Evolutionary conservation across 2,888 invertebrate species (phyloP), one percentile per base, ranked within the genome.

Genomic region (Tipula unca): DNA sequence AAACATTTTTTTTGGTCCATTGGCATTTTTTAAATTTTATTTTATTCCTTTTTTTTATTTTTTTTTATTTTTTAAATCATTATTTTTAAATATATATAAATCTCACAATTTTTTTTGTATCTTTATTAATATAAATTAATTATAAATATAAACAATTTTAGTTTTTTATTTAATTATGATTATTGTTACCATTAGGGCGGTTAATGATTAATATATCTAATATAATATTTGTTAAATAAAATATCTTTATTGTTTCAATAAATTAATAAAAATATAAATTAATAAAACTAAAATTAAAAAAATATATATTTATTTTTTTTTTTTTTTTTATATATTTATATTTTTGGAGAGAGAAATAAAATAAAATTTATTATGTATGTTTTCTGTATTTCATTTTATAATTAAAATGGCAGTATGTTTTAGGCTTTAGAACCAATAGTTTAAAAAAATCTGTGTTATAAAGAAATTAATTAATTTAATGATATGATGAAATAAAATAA

Each of bases 181-280:
- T 69, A 85, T 85, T 86, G 85, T 86, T 86, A 86, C 86, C 86
- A 85, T 86, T 42, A 86, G 86, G 86, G 86, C 86, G 85, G 86
- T 86, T 82, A 48, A 39, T 39, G 6, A 6, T 32, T 32, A 39
- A 39, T 48, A n/a, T 48, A 48, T 48, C n/a, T 48, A 48, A n/a
- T 39, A 48, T 48, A 48, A 48, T 48, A n/a, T 48, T 48, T 48
- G n/a, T n/a, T 48, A 48, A 39, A 48, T 14, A n/a, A 48, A 48
- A 39, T 48, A 17, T 48, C 48, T 17, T 17, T 5, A 48, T n/a
- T 17, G 4, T n/a, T 48, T 69, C 1, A 69, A 69, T 69, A 25
- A 69, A 69, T 13, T 69, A 69, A 14, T 69, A 69, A 69, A 69
- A 69, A 69, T 69, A 48, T 48, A n/a, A 48, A 48, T 48, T n/a